Percentiles rank a stretch among this genome's conserved stretches.
Evolutionary conservation across 2,797 vertebrate species (phyloP).

Genomic region (Siniperca obscura): DNA sequence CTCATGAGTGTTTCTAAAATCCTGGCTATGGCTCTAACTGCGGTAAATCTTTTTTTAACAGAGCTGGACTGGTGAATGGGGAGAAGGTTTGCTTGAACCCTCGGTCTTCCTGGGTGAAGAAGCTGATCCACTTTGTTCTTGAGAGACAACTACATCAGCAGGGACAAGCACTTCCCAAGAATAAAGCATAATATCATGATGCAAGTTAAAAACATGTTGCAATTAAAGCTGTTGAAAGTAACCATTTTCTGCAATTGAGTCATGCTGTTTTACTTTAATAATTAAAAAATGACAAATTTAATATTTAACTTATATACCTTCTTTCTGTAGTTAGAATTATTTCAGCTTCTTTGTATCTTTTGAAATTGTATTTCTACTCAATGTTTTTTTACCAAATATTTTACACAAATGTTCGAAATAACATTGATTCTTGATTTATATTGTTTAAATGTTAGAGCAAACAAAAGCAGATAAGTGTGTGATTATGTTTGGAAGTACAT

Average conservation of each 20-base stretch:
- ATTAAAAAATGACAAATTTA: not conserved
- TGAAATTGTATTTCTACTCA: not conserved
- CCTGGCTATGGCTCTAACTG: not conserved
- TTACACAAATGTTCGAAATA: not conserved
- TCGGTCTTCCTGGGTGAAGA: conserved; percentile 80
- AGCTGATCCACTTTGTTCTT: conserved; percentile 76
- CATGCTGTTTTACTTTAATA: conserved; percentile 8
- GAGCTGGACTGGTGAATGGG: conserved; percentile 76
- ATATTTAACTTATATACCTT: not conserved
- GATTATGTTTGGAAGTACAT: not conserved
- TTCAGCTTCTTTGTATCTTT: not conserved
- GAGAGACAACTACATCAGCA: conserved; percentile 57
- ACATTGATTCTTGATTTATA: not conserved
- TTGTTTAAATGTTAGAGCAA: not conserved
- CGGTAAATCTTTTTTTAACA: conserved; percentile 36
- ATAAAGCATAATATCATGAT: conserved; percentile 13
- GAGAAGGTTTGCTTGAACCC: conserved; percentile 82
- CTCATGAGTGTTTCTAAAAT: not conserved
- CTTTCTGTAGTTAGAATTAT: not conserved
- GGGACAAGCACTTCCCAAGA: conserved; percentile 1
- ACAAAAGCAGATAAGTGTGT: not conserved
- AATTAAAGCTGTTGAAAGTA: fast-evolving
- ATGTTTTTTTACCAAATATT: not conserved
- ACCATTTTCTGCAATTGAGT: conserved; percentile 5
- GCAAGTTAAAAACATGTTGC: fast-evolving